phyloP scores from a whole-genome alignment of 2,113 vertebrate genomes.

The Riparia riparia region DNA sequence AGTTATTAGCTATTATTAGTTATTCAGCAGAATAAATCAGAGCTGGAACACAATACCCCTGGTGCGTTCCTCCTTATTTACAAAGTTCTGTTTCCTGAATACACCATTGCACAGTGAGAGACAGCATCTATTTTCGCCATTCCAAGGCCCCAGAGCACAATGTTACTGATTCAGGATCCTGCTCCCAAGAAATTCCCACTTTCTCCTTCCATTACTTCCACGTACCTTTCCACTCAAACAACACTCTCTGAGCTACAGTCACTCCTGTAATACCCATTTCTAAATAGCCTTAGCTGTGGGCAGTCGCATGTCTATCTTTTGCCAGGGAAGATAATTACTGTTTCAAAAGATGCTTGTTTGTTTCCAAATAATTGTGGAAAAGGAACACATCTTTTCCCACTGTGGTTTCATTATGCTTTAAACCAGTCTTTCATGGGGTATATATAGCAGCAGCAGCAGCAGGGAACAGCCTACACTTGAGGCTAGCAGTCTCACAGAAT shows the following conservation, averaged over 20 bases:
- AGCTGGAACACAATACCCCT: neutral
- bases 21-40: neutral
- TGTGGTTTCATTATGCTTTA: neutral
- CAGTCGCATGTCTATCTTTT: neutral
- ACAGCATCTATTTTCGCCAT: neutral
- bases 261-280: neutral
- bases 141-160: neutral
- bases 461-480: conserved; percentile 38
- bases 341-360: neutral
- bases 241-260: neutral
- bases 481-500: conserved; percentile 51
- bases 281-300: neutral
- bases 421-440: neutral
- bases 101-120: neutral
- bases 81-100: neutral
- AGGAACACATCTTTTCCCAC: neutral
- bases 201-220: neutral
- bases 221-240: neutral
- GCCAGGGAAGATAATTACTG: neutral
- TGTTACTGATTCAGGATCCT: neutral
- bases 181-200: neutral
- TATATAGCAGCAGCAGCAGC: conserved; percentile 54
- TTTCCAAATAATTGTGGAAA: neutral
- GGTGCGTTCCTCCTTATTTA: neutral
- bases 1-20: neutral